phyloP scores from a whole-genome alignment of 1,140 invertebrate species.

The Calephelis virginiensis region DNA sequence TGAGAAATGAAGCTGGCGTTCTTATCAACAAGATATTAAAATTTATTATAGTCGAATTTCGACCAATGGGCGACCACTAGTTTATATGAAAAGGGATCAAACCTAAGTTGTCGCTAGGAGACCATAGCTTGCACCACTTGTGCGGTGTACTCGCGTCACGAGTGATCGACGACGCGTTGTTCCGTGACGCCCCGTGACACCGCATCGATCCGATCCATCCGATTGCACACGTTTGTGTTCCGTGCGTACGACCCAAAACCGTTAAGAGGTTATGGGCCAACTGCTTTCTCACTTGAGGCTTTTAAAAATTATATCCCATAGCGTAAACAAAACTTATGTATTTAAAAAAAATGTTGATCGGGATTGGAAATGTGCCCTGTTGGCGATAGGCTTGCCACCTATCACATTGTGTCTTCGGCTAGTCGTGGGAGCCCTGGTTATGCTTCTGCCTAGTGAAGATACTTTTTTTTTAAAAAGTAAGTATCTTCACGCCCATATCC shows the following conservation, averaged over 20 bases:
- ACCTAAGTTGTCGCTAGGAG: constrained; percentile 4
- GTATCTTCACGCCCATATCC: too few relatives aligned
- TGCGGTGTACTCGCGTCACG: constrained; percentile 30
- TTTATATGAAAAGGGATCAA: neutral
- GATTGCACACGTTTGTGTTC: constrained; percentile 24
- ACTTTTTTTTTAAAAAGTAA: too few relatives aligned
- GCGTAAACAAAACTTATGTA: neutral
- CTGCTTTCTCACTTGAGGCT: constrained; percentile 1
- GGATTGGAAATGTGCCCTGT: too few relatives aligned
- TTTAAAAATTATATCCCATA: neutral
- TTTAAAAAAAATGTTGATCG: too few relatives aligned
- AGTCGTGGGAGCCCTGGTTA: too few relatives aligned
- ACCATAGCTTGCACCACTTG: constrained; percentile 23
- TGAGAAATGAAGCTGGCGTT: too few relatives aligned
- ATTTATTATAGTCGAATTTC: too few relatives aligned
- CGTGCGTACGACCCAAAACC: neutral
- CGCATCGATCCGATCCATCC: constrained; percentile 29
- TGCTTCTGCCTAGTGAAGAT: too few relatives aligned
- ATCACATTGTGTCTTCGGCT: too few relatives aligned
- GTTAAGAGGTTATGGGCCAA: constrained; percentile 5
- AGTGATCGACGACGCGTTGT: constrained; percentile 42
- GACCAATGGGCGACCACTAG: too few relatives aligned
- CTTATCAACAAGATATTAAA: too few relatives aligned
- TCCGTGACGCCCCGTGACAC: constrained; percentile 38
- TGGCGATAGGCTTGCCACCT: too few relatives aligned